Evolutionary conservation across 2,797 vertebrate genomes (phyloP).

Genomic region (Taeniopygia guttata): DNA sequence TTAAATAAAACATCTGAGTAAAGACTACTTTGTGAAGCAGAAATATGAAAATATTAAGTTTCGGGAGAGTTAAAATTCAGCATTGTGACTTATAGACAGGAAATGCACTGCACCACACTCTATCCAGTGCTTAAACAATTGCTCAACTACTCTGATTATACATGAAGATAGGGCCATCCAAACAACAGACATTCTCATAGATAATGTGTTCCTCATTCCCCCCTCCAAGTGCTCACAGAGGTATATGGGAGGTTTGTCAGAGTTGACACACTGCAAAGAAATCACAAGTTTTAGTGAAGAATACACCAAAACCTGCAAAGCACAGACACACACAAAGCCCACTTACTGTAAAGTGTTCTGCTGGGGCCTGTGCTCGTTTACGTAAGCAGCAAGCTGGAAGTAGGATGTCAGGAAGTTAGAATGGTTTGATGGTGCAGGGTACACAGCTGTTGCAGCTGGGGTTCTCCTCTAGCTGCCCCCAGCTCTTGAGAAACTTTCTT

Average conservation of each 20-base stretch:
- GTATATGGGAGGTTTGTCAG: neutral
- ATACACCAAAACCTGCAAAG: neutral
- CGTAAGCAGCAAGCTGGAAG: neutral
- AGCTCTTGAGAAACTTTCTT: neutral
- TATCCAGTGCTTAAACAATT: neutral
- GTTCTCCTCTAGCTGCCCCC: neutral
- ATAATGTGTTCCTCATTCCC: neutral
- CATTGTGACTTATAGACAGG: neutral
- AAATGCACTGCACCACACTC: neutral
- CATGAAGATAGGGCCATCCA: neutral
- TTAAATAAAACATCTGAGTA: neutral
- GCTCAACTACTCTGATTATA: neutral
- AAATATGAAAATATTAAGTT: neutral
- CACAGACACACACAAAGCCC: neutral
- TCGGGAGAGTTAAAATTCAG: neutral
- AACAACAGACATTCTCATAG: neutral
- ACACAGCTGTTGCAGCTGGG: neutral
- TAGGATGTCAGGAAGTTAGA: neutral
- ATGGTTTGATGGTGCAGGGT: neutral
- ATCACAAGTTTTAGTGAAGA: neutral
- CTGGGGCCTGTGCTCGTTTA: accelerated
- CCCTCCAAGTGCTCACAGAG: neutral
- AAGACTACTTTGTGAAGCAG: neutral
- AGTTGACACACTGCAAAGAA: neutral
- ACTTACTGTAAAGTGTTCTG: neutral